Evolutionary conservation across 2,888 invertebrate species (phyloP).

Genomic region (Tetramorium bicarinatum): DNA sequence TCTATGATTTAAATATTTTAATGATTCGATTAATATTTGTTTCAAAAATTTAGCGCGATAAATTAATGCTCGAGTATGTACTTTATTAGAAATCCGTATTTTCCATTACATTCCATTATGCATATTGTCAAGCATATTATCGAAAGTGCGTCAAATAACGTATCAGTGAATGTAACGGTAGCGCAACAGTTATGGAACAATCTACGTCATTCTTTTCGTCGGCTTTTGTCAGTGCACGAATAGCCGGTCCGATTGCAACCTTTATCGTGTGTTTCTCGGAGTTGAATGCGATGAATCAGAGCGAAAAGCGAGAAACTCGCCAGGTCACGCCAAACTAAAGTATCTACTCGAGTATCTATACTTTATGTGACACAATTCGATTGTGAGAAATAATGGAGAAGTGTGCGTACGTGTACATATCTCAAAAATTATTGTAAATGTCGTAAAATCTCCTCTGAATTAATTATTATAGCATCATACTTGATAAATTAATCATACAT

Average conservation of each 20-base stretch:
- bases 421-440: not conserved
- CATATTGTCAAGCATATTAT: conserved; percentile 2
- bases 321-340: conserved; percentile 43
- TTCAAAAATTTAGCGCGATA: not conserved
- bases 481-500: not conserved
- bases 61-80: not conserved
- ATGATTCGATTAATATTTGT: not conserved
- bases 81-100: not conserved
- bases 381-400: conserved; percentile 58
- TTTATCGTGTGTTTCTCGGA: conserved; percentile 72
- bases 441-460: not conserved
- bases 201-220: conserved; percentile 42
- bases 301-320: conserved; percentile 50
- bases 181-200: conserved; percentile 34
- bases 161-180: not conserved
- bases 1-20: not conserved
- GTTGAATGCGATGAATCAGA: conserved; percentile 67
- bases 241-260: conserved; percentile 52
- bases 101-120: not conserved
- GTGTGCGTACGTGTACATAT: not conserved
- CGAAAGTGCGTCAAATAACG: conserved; percentile 7
- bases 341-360: conserved; percentile 36
- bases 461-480: not conserved
- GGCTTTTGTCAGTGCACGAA: conserved; percentile 46
- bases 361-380: conserved; percentile 61